A percentile compares a stretch with the other conserved stretches of the same genome.
Conservation (phyloP, 1,140 invertebrate species). For the roundworm (Caenorhabditis elegans) region DNA sequence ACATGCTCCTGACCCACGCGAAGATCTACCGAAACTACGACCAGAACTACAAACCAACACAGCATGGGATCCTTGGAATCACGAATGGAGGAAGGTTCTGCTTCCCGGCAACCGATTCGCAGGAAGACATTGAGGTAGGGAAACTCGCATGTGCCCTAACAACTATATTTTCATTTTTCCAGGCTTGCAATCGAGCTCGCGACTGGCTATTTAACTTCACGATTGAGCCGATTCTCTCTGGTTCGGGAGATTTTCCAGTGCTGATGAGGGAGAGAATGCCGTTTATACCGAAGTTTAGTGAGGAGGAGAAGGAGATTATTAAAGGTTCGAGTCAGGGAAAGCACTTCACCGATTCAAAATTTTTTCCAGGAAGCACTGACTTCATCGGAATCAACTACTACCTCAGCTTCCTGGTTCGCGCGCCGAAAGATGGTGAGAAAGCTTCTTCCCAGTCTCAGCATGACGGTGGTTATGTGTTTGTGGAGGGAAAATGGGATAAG, state of each 20-base stretch:
- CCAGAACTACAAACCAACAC: not conserved
- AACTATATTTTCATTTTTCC: too few relatives aligned
- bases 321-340: not conserved
- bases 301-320: slow-evolving; percentile 55
- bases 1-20: slow-evolving; percentile 66
- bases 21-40: slow-evolving; percentile 65
- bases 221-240: not conserved
- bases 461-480: slow-evolving; percentile 14
- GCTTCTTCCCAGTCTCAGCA: slow-evolving; percentile 12
- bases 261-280: slow-evolving; percentile 63
- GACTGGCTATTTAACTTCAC: not conserved
- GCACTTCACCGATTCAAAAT: too few relatives aligned
- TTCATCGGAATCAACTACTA: slow-evolving; percentile 52
- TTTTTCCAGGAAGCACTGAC: slow-evolving; percentile 38
- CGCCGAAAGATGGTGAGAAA: not conserved
- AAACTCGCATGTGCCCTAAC: too few relatives aligned
- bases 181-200: not conserved
- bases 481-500: slow-evolving; percentile 52
- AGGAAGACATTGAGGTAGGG: not conserved
- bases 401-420: not conserved
- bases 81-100: not conserved
- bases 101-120: not conserved
- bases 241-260: slow-evolving; percentile 43
- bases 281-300: slow-evolving; percentile 64
- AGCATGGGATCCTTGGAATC: not conserved